Evolutionary conservation across 1,140 invertebrate genomes (phyloP).

Genomic region (Phenacoccus solenopsis): DNA sequence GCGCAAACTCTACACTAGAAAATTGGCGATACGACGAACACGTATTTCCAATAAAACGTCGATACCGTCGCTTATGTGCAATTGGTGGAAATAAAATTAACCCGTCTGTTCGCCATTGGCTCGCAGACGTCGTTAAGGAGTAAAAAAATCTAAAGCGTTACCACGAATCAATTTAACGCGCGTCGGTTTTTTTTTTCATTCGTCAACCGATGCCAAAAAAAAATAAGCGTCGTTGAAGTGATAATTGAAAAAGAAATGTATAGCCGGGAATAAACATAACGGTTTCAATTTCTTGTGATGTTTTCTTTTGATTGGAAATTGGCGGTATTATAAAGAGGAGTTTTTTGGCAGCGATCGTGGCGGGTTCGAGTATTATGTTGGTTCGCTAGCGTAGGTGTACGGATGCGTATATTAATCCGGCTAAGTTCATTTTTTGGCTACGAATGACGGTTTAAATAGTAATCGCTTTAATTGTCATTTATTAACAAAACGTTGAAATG

Average conservation of each 20-base stretch:
- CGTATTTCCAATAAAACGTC: background rate
- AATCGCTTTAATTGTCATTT: constrained; percentile 18
- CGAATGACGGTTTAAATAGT: constrained; percentile 13
- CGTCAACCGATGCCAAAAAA: background rate
- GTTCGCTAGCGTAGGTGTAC: constrained; percentile 2
- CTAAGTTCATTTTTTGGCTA: constrained; percentile 12
- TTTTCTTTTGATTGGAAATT: constrained; percentile 18
- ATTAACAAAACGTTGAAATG: constrained; percentile 14
- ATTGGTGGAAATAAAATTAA: background rate
- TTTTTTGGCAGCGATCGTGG: constrained; percentile 6
- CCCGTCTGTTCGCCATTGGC: background rate
- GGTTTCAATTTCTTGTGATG: constrained; percentile 13
- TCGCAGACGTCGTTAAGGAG: too few species aligned
- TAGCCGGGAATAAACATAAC: background rate
- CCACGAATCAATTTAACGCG: background rate
- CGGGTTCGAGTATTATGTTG: background rate
- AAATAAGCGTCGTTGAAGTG: background rate
- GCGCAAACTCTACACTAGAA: too few species aligned
- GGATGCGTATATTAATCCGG: constrained; percentile 13
- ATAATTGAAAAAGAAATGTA: constrained; percentile 3
- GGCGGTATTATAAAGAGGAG: constrained; percentile 13
- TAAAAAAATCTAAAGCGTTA: too few species aligned
- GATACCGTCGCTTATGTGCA: background rate
- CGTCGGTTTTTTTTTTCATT: background rate
- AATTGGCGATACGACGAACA: too few species aligned